Base-by-base conservation (phyloP, 2,113 vertebrate species). In the Myiopsitta monachus region DNA sequence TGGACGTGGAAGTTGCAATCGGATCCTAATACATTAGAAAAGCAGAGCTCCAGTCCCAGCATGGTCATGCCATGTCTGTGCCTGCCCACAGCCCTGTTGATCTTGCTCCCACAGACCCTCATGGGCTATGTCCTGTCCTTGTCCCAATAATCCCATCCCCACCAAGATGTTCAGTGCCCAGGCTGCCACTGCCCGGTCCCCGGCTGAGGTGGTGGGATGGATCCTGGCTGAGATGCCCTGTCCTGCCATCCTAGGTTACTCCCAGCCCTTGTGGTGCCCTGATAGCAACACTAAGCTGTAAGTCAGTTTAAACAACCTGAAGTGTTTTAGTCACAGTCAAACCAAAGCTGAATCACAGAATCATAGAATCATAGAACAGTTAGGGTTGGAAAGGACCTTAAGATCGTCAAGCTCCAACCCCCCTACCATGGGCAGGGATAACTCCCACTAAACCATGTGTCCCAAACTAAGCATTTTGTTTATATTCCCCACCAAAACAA, bases 61-160 rank as follows among this genome's bases (percentile, higher is more conserved):
- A 51, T 0, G 0, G 11, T 14, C 33, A 21, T 3, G 14, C 46
- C 28, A 10, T 9, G 27, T 6, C 46, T 3, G 2, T 22, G 15
- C 17, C 68, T 84, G 36, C 10, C 18, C 43, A 3, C 4, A 21
- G 38, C 36, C 46, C 24, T 3, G 2, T 6, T 47, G 62, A 16
- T 47, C 38, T 31, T 72, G 15, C 27, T 67, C 5, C 41, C 55
- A 18, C 24, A 11, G 9, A 8, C 31, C 14, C 15, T n/a, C 5
- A 0, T 0, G 1, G 41, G 13, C 0, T 59, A 27, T 18, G 54
- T 44, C 22, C 21, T 18, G 8, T 4, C 47, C 18, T 27, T 18
- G 22, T 4, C 4, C 18, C 4, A 0, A 19, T 26, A 23, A 46
- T 24, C 36, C 46, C 9, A 4, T 27, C 5, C 59, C 24, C 49